phyloP scores from a whole-genome alignment of 2,888 invertebrate genomes.

The Thalpophila matura region DNA sequence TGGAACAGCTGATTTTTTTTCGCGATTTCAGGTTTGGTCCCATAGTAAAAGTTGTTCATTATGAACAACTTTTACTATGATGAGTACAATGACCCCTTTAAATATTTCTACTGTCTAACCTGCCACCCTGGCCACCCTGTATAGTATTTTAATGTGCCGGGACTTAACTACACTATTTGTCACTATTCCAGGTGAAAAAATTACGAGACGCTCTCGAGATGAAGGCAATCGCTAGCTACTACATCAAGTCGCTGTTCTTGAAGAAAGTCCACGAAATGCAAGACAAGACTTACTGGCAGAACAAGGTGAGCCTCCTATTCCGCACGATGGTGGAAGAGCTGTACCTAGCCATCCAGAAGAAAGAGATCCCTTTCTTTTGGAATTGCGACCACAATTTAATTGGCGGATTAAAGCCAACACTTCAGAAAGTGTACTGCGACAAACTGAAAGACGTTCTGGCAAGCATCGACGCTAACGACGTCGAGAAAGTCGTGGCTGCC shows the following conservation, averaged over 20 bases:
- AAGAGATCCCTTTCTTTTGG: conserved; percentile 83
- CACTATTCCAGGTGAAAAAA: conserved; percentile 83
- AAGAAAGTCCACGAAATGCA: conserved; percentile 79
- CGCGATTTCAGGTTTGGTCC: too few species aligned
- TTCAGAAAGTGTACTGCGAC: conserved; percentile 75
- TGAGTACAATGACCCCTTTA: too few species aligned
- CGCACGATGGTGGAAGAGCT: conserved; percentile 79
- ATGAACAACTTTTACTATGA: too few species aligned
- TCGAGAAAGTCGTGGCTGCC: conserved; percentile 70
- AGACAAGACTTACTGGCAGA: conserved; percentile 79
- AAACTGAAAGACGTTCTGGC: conserved; percentile 79
- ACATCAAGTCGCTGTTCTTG: conserved; percentile 90
- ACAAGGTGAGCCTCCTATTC: conserved; percentile 75
- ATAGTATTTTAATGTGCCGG: too few species aligned
- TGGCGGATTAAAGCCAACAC: conserved; percentile 72
- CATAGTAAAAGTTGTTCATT: too few species aligned
- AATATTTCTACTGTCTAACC: too few species aligned
- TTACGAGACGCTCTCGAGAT: conserved; percentile 84
- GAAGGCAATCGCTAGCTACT: conserved; percentile 89
- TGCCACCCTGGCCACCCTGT: too few species aligned
- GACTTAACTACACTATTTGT: not conserved
- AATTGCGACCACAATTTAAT: conserved; percentile 80
- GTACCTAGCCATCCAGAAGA: conserved; percentile 70
- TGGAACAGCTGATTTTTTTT: too few species aligned
- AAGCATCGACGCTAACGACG: conserved; percentile 77